phyloP scores from a whole-genome alignment of 2,888 invertebrate genomes.

The Bombylius major region DNA sequence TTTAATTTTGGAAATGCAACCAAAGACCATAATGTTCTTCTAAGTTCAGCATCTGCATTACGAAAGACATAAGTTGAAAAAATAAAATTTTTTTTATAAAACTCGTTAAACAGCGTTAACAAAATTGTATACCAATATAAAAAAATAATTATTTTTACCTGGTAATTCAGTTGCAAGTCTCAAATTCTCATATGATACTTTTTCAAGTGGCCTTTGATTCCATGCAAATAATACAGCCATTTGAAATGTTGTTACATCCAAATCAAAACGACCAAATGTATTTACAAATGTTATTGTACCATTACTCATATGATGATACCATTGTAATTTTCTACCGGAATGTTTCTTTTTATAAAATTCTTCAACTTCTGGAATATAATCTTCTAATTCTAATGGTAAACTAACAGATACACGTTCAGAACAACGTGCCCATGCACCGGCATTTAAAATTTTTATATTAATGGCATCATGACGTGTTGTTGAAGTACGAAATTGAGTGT shows the following conservation, averaged over 20 bases:
- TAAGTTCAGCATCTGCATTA: slow-evolving; percentile 65
- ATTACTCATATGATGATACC: slow-evolving; percentile 99
- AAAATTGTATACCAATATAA: not conserved
- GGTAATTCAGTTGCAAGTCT: slow-evolving; percentile 93
- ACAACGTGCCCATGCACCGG: slow-evolving; percentile 92
- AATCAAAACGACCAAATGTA: slow-evolving; percentile 83
- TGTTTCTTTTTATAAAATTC: slow-evolving; percentile 97
- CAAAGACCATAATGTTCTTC: slow-evolving; percentile 90
- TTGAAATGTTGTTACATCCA: slow-evolving; percentile 99
- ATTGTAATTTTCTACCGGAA: slow-evolving; percentile 92
- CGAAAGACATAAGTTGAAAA: not conserved
- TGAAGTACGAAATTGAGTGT: slow-evolving; percentile 79
- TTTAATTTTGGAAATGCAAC: slow-evolving; percentile 94
- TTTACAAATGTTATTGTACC: slow-evolving; percentile 95
- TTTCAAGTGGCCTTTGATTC: slow-evolving; percentile 91
- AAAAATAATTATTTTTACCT: slow-evolving; percentile 26
- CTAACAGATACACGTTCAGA: slow-evolving; percentile 92
- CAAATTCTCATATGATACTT: slow-evolving; percentile 92
- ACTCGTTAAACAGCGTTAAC: no score
- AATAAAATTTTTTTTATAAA: no score
- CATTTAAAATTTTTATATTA: slow-evolving; percentile 96
- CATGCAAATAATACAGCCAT: slow-evolving; percentile 98
- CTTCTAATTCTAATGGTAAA: slow-evolving; percentile 93
- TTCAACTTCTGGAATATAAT: slow-evolving; percentile 98
- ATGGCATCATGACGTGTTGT: slow-evolving; percentile 76